Percentiles rank a stretch among this genome's conserved stretches.
phyloP scores from a whole-genome alignment of 2,113 vertebrate species.

The Perca flavescens region DNA sequence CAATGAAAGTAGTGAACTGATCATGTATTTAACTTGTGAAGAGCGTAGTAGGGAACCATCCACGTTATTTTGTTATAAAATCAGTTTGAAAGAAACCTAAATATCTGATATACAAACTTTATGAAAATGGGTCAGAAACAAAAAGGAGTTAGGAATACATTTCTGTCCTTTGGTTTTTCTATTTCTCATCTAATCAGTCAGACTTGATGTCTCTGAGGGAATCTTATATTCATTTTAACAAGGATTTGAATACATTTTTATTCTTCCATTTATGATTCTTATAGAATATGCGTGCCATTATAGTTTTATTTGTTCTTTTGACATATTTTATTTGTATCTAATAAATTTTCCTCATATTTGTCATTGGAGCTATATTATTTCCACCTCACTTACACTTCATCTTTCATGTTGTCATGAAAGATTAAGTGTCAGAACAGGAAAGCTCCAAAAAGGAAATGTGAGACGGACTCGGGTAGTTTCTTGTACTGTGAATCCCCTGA shows the following conservation, averaged over 20 bases:
- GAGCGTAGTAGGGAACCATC: too few species aligned
- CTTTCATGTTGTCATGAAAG: too few species aligned
- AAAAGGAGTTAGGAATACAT: too few species aligned
- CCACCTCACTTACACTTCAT: too few species aligned
- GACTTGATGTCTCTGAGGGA: neutral
- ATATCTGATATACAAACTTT: too few species aligned
- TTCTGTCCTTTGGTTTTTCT: neutral
- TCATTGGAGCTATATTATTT: neutral
- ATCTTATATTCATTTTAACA: neutral
- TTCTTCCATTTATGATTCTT: constrained; percentile 62
- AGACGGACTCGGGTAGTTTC: neutral
- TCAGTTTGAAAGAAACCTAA: too few species aligned
- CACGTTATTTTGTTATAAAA: too few species aligned
- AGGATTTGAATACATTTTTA: neutral
- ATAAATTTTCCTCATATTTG: neutral
- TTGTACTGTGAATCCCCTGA: too few species aligned
- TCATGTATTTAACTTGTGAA: too few species aligned
- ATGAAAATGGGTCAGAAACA: neutral
- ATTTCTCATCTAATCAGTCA: neutral
- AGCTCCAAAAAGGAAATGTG: too few species aligned
- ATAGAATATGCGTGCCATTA: constrained; percentile 55
- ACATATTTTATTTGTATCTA: constrained; percentile 1
- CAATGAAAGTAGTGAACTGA: too few species aligned
- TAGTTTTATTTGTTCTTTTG: neutral
- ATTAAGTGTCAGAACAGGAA: accelerated